Conservation (phyloP, 2,113 vertebrate genomes). For the Shinisaurus crocodilurus region DNA sequence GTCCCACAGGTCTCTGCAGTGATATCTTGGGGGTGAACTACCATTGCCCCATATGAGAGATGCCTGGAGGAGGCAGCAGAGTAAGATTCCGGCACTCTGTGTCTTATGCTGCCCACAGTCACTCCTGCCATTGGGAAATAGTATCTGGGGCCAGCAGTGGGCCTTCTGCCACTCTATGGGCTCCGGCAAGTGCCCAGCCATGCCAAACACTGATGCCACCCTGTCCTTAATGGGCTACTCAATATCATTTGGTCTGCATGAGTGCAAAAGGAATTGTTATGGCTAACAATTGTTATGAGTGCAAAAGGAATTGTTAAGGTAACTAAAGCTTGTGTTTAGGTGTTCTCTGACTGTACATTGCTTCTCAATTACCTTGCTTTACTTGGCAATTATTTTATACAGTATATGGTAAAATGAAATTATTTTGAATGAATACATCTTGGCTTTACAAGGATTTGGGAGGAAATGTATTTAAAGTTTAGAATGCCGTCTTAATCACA, state of each 20-base stretch:
- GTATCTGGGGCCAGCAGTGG: not conserved
- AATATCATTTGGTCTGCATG: not conserved
- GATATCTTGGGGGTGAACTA: not conserved
- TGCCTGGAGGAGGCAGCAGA: not conserved
- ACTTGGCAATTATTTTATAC: not conserved
- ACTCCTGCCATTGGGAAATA: not conserved
- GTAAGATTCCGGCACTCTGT: not conserved
- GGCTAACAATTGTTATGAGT: too few relatives aligned
- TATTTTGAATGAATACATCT: not conserved
- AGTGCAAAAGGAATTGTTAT: not conserved
- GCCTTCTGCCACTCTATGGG: too few relatives aligned
- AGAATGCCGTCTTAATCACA: constrained; percentile 56
- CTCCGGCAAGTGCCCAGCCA: too few relatives aligned
- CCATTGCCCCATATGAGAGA: not conserved
- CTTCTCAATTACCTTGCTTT: not conserved
- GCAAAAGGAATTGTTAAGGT: not conserved
- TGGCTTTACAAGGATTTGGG: not conserved
- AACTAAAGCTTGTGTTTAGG: not conserved
- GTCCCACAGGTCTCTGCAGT: not conserved
- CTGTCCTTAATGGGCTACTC: not conserved
- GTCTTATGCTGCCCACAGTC: not conserved
- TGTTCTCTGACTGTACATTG: not conserved
- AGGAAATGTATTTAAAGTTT: not conserved
- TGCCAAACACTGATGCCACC: not conserved
- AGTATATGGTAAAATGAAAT: not conserved